Evolutionary conservation across 2,888 invertebrate genomes (phyloP), one percentile per base, ranked within the genome.

Genomic region (Eueremaeus valkanovi): DNA sequence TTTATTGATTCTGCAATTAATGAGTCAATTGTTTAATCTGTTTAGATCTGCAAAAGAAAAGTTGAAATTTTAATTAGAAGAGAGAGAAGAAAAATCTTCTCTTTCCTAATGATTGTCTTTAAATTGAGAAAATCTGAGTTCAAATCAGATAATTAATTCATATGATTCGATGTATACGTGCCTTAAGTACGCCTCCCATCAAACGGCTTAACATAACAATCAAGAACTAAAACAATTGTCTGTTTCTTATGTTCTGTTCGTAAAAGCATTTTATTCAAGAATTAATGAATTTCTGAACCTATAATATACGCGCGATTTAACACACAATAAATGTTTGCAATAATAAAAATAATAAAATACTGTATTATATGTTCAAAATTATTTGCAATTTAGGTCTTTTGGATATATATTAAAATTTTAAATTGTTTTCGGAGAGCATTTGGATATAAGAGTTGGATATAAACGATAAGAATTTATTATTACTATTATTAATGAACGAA

Each of bases 241-340:
- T n/a, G n/a, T 51, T 51, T 51, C 51, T 51, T 51, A 21, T 51
- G 21, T 51, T 51, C n/a, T 51, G 18, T 21, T 51, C 51, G 18
- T n/a, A 18, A 21, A 21, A 51, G 21, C n/a, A 51, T 21, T n/a
- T 51, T 8, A 51, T 51, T 51, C 18, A 18, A 13, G 18, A 45
- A n/a, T 51, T 51, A 51, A 51, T 51, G 51, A 51, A 51, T n/a
- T 18, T 51, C 21, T n/a, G n/a, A 51, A 51, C 51, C 51, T 51
- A 51, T 51, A 51, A 9, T 21, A 16, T n/a, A 21, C 21, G 36
- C 31, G 33, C 33, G 16, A 68, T 68, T 61, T 61, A 29, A 27
- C 9, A 29, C 61, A 61, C 21, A 61, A 61, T 61, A 27, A 61
- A 36, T 36, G 36, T 36, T 36, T 8, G 11, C 5, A 8, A 36